Conservation (phyloP, 2,797 vertebrate species). For the Oophaga sylvatica region DNA sequence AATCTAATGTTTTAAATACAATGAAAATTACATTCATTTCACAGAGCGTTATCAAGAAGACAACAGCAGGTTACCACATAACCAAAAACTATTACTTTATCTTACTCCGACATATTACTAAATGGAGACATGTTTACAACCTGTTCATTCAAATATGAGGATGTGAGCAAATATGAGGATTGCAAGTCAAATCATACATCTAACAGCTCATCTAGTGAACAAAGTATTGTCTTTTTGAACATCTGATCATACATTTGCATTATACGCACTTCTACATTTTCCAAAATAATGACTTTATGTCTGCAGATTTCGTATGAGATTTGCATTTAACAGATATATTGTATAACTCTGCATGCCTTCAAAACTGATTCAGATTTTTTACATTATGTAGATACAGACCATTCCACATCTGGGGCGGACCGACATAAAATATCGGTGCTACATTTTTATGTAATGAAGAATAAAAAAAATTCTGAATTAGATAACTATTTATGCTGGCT, state of each 20-base stretch:
- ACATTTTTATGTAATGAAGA: neutral
- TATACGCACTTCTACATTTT: neutral
- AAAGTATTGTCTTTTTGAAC: neutral
- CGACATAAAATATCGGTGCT: neutral
- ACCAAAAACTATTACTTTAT: neutral
- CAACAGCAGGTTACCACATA: neutral
- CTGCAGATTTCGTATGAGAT: neutral
- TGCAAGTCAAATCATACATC: neutral
- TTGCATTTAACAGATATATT: neutral
- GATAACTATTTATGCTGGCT: neutral
- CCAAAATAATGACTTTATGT: neutral
- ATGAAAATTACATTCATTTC: constrained; percentile 16
- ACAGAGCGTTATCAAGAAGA: neutral
- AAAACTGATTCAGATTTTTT: neutral
- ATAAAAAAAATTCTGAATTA: neutral
- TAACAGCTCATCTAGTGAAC: neutral
- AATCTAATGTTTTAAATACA: constrained; percentile 37
- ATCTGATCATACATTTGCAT: neutral
- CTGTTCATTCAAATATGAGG: neutral
- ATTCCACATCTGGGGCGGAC: neutral
- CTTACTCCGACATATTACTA: neutral
- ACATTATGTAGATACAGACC: neutral
- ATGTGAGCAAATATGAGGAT: too few species aligned
- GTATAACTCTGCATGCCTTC: neutral
- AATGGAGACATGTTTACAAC: neutral